phyloP scores from a whole-genome alignment of 92 coral and sea anemone species.

The Micromussa lordhowensis region DNA sequence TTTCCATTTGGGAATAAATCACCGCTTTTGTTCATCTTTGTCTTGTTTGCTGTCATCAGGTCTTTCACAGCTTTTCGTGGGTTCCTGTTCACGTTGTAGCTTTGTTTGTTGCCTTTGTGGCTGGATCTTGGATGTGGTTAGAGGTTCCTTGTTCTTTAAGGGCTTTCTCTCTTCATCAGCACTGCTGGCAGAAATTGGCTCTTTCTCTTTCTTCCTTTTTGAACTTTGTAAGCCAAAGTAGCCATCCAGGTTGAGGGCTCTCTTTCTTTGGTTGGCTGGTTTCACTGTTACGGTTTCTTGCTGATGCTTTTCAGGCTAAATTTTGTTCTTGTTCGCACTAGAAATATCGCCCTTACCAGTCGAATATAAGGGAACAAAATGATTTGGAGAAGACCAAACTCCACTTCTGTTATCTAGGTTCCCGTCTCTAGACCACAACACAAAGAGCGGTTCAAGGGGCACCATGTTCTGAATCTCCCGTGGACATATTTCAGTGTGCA shows the following conservation, averaged over 20 bases:
- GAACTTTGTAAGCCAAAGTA: conserved; percentile 20
- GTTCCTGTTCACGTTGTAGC: background rate
- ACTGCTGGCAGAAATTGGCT: conserved; percentile 11
- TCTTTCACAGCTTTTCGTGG: conserved; percentile 8
- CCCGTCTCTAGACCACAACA: conserved; percentile 48
- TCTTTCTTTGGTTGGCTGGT: background rate
- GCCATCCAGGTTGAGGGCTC: conserved; percentile 7
- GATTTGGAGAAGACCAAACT: conserved; percentile 51
- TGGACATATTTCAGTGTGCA: conserved; percentile 20
- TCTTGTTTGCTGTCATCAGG: conserved; percentile 2
- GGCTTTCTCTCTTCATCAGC: conserved; percentile 21
- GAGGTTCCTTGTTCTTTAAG: background rate
- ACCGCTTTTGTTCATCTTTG: conserved; percentile 14
- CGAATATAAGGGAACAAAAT: conserved; percentile 33
- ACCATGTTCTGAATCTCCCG: conserved; percentile 9
- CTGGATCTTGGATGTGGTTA: conserved; percentile 6
- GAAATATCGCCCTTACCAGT: background rate
- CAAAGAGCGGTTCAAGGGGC: conserved; percentile 18
- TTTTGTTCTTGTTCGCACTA: background rate
- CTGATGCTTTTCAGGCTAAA: conserved; percentile 4
- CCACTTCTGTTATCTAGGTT: background rate
- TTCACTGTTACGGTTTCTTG: conserved; percentile 5
- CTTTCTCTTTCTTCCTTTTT: conserved; percentile 13
- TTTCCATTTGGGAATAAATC: conserved; percentile 15
- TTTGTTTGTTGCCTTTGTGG: conserved; percentile 9